Conservation (phyloP, 2,797 vertebrate species). For the Fratercula arctica region DNA sequence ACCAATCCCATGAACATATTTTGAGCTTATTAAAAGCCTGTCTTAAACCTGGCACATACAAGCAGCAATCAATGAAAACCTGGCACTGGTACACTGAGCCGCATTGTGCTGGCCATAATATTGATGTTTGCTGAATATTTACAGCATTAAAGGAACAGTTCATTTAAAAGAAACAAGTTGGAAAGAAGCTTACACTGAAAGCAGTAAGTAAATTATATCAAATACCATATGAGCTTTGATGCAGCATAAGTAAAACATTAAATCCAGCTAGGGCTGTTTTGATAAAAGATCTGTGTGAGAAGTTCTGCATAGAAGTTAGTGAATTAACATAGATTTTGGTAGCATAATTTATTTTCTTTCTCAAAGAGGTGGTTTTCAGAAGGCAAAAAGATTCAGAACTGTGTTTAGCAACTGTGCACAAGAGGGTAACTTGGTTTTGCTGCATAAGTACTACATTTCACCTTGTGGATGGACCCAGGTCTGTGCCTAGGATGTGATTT, state of each 20-base stretch:
- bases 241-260: not conserved
- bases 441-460: not conserved
- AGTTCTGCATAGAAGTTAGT: not conserved
- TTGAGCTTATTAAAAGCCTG: constrained; percentile 72
- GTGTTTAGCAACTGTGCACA: not conserved
- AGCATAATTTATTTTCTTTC: not conserved
- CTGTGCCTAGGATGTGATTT: not conserved
- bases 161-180: constrained; percentile 47
- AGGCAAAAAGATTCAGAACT: not conserved
- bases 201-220: constrained; percentile 27
- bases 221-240: constrained; percentile 11
- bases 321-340: not conserved
- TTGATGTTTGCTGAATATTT: constrained; percentile 60
- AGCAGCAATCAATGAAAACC: constrained; percentile 61
- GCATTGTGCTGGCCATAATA: constrained; percentile 58
- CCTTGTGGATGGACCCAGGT: not conserved
- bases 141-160: constrained; percentile 42
- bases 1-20: constrained; percentile 61
- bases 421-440: not conserved
- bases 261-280: not conserved
- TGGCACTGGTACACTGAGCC: constrained; percentile 53
- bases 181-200: constrained; percentile 33
- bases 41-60: constrained; percentile 57
- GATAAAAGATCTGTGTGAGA: not conserved
- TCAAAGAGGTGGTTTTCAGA: not conserved